Evolutionary conservation across 2,113 vertebrate genomes (phyloP), one percentile per base, ranked within the genome.

Genomic region (Cyrtonyx montezumae): DNA sequence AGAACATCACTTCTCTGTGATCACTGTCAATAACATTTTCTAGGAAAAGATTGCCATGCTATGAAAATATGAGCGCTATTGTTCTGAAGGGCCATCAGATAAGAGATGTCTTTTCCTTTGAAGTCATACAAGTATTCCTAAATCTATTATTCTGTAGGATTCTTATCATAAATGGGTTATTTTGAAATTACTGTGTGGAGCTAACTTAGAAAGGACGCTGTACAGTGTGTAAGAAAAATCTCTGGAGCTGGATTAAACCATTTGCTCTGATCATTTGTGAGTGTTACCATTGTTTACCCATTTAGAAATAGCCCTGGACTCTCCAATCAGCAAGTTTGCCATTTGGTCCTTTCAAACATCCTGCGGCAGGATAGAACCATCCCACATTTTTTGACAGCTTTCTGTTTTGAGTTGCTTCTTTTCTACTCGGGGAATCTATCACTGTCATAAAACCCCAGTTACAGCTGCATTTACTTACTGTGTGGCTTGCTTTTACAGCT

Each of bases 391-490:
- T 84, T 61, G 40, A 42, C 21, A 45, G 12, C 65, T 69, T 93
- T 91, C 76, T 93, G 34, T 61, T 88, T 21, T 43, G 28, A 85
- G 79, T 71, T 88, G 30, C 55, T 79, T 90, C 63, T 79, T 93
- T 90, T 86, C 88, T 76, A 2, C 77, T 45, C 43, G 48, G 79
- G 34, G 63, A 92, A 93, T 75, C 62, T 45, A 62, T 81, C 88
- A 59, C 19, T 93, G 68, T 58, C 49, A 55, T 66, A 88, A 76
- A 94, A 79, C 58, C 84, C 36, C 14, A 62, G 83, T 81, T 87
- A 58, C 92, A 94, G 91, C 94, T 95, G 95, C 88, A 76, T 91
- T 94, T 96, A 79, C 94, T 93, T 87, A 93, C 91, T 94, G 77
- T 48, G 88, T 87, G 90, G 58, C 77, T 94, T 95, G 66, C 69